These are phyloP conservation scores for Epinotia brunnichana DNA, from an alignment of 2,888 invertebrate genomes.

Conservation along the genomic window DNA sequence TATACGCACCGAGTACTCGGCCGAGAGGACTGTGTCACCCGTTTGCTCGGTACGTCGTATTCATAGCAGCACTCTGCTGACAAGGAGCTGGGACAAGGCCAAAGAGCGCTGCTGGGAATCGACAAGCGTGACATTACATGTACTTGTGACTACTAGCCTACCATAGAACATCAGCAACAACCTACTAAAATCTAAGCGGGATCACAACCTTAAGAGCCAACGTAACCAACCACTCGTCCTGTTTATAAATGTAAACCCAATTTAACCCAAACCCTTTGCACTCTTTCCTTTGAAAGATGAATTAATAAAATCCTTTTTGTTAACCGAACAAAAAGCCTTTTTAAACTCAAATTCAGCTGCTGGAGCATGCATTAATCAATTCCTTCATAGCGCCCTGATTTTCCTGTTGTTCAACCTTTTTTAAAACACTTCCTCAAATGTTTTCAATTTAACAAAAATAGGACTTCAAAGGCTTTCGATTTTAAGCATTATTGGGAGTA, in stretches of 20 bases:
- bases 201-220: background rate
- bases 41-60: too few relatives aligned
- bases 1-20: too few relatives aligned
- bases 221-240: background rate
- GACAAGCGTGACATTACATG: too few relatives aligned
- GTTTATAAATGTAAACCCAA: conserved; percentile 7
- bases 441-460: background rate
- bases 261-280: conserved; percentile 21
- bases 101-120: too few relatives aligned
- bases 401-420: background rate
- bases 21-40: too few relatives aligned
- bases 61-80: too few relatives aligned
- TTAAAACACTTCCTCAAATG: conserved; percentile 5
- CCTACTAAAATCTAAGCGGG: too few relatives aligned
- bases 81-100: too few relatives aligned
- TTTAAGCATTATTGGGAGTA: background rate
- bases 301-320: conserved; percentile 33
- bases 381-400: conserved; percentile 28
- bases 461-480: background rate
- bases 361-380: conserved; percentile 34
- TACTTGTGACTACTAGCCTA: too few relatives aligned
- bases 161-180: too few relatives aligned
- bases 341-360: conserved; percentile 34
- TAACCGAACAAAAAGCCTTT: conserved; percentile 33
- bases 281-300: conserved; percentile 20